These are phyloP conservation scores for Phymanthus crucifer DNA, from an alignment of 92 coral and sea anemone genomes.

Conservation along the genomic window DNA sequence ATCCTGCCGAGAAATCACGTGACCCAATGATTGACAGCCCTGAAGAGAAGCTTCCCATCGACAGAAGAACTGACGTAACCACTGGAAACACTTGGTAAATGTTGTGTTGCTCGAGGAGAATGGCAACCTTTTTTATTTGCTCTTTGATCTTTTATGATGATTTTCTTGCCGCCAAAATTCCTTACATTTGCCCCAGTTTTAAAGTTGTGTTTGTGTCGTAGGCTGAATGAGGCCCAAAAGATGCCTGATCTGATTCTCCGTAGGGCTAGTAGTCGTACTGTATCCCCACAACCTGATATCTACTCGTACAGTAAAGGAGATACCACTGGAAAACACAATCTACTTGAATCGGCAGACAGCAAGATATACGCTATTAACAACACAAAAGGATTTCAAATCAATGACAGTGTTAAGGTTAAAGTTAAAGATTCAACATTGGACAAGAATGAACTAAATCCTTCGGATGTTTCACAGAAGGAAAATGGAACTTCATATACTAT, in stretches of 20 bases:
- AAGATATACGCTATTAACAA: background rate
- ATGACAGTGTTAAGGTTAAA: background rate
- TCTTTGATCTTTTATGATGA: background rate
- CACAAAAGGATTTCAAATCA: background rate
- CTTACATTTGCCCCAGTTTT: background rate
- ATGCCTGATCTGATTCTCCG: constrained; percentile 43
- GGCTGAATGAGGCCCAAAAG: constrained; percentile 9
- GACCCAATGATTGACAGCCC: background rate
- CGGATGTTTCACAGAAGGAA: background rate
- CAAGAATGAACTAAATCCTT: background rate
- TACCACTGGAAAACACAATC: background rate
- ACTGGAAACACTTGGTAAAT: constrained; percentile 8
- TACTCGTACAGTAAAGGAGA: background rate
- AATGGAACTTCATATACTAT: background rate
- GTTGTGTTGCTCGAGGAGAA: too few species aligned
- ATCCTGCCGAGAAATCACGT: constrained; percentile 40
- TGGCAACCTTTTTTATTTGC: background rate
- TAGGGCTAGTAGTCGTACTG: background rate
- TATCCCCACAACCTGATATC: constrained; percentile 13
- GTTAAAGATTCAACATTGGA: background rate
- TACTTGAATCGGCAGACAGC: background rate
- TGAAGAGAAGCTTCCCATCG: constrained; percentile 6
- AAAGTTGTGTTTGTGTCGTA: background rate
- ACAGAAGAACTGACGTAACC: background rate
- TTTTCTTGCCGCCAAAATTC: too few species aligned